These are phyloP conservation scores for Onychomys arenicola DNA, from an alignment of 2,797 vertebrate species.

Conservation along the genomic window DNA sequence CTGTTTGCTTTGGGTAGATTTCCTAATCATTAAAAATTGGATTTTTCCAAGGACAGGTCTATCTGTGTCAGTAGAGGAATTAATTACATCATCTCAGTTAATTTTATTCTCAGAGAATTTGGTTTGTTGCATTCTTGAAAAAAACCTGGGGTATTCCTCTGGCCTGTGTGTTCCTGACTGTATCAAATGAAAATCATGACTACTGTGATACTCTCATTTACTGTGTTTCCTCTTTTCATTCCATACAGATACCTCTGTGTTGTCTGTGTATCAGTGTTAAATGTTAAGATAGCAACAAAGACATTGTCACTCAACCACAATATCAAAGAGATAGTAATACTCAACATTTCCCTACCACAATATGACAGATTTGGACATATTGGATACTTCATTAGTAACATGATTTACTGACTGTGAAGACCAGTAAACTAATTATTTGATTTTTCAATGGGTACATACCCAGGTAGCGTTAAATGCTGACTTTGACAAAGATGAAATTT, in stretches of 20 bases:
- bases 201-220: neutral
- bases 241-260: neutral
- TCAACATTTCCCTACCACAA: neutral
- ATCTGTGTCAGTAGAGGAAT: neutral
- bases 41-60: conserved; percentile 38
- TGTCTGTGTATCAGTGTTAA: neutral
- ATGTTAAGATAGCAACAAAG: neutral
- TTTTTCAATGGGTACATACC: neutral
- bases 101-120: neutral
- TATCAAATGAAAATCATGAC: neutral
- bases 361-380: neutral
- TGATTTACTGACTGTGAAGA: neutral
- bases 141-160: neutral
- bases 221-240: neutral
- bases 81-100: neutral
- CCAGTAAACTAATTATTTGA: neutral
- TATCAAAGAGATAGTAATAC: neutral
- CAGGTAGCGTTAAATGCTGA: neutral
- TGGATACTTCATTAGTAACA: neutral
- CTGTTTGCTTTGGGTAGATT: conserved; percentile 14
- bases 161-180: neutral
- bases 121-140: neutral
- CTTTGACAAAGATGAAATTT: neutral
- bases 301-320: no score
- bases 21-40: conserved; percentile 6